Conservation (phyloP, 2,888 invertebrate species). For the Ischnus inquisitorius region DNA sequence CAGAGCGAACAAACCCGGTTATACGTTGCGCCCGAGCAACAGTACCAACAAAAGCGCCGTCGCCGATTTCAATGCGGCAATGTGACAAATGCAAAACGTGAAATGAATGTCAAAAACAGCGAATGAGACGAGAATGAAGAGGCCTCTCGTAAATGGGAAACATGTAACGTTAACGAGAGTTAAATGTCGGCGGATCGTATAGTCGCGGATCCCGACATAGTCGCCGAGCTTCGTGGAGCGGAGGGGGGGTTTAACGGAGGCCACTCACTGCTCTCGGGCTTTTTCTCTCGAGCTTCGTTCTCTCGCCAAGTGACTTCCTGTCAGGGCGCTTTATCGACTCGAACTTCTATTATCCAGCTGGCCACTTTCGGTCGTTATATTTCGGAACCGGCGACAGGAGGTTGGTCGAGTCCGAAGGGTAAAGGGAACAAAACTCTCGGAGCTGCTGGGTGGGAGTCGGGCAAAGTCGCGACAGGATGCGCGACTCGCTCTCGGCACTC, state of each 20-base stretch:
- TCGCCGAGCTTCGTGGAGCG: background rate
- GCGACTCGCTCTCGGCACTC: slow-evolving; percentile 58
- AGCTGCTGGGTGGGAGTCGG: slow-evolving; percentile 19
- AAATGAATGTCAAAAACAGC: slow-evolving; percentile 63
- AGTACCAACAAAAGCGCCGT: background rate
- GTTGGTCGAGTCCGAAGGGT: slow-evolving; percentile 52
- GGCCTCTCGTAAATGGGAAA: slow-evolving; percentile 56
- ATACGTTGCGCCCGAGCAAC: background rate
- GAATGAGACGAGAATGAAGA: slow-evolving; percentile 22
- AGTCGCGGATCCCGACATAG: background rate
- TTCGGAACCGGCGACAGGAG: slow-evolving; percentile 41
- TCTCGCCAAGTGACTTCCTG: slow-evolving; percentile 59
- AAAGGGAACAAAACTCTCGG: slow-evolving; percentile 67
- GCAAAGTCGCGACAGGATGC: slow-evolving; percentile 63
- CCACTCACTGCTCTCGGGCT: background rate
- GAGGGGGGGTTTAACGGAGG: background rate
- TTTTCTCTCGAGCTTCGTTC: slow-evolving; percentile 44
- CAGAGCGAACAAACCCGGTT: slow-evolving; percentile 25
- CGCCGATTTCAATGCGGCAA: slow-evolving; percentile 43
- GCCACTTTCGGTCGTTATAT: slow-evolving; percentile 57
- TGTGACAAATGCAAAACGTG: slow-evolving; percentile 63
- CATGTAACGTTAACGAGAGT: slow-evolving; percentile 62
- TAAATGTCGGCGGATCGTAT: slow-evolving; percentile 49
- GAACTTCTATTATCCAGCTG: slow-evolving; percentile 62
- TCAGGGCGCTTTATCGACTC: slow-evolving; percentile 63